phyloP scores from a whole-genome alignment of 2,888 invertebrate genomes.

The Cryptus viduatorius region DNA sequence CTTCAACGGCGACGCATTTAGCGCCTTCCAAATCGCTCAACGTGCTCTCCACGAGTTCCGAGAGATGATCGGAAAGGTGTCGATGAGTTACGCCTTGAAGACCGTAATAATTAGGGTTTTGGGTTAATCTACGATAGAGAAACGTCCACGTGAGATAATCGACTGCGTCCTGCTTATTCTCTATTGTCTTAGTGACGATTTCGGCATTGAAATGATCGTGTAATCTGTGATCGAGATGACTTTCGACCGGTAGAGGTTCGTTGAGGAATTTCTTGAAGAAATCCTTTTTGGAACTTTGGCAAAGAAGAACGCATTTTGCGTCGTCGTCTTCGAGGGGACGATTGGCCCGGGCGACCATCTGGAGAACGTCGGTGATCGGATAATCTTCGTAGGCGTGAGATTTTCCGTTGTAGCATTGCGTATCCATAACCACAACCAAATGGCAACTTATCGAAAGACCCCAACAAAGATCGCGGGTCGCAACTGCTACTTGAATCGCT shows the following conservation, averaged over 20 bases:
- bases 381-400: constrained; percentile 97
- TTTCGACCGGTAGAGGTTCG: constrained; percentile 98
- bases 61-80: constrained; percentile 98
- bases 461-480: constrained; percentile 97
- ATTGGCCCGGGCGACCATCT: constrained; percentile 99
- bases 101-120: constrained; percentile 99
- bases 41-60: constrained; percentile 98
- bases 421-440: constrained; percentile 98
- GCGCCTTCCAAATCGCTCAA: constrained; percentile 97
- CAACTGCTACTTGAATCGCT: constrained; percentile 96
- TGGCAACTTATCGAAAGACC: constrained; percentile 95
- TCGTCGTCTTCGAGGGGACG: constrained; percentile 96
- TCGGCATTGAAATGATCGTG: constrained; percentile 99
- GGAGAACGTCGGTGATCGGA: constrained; percentile 97
- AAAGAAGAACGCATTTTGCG: constrained; percentile 97
- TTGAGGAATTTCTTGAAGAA: constrained; percentile 99
- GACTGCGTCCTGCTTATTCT: constrained; percentile 99
- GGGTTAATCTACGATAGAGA: constrained; percentile 97
- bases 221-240: constrained; percentile 98
- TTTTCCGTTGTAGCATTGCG: constrained; percentile 91
- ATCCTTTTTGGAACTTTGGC: constrained; percentile 98
- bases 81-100: constrained; percentile 98
- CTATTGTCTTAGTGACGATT: constrained; percentile 99
- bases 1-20: constrained; percentile 98
- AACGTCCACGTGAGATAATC: constrained; percentile 99